A percentile compares a stretch with the other conserved stretches of the same genome.
phyloP scores from a whole-genome alignment of 2,797 vertebrate species.

The Cynopterus sphinx region DNA sequence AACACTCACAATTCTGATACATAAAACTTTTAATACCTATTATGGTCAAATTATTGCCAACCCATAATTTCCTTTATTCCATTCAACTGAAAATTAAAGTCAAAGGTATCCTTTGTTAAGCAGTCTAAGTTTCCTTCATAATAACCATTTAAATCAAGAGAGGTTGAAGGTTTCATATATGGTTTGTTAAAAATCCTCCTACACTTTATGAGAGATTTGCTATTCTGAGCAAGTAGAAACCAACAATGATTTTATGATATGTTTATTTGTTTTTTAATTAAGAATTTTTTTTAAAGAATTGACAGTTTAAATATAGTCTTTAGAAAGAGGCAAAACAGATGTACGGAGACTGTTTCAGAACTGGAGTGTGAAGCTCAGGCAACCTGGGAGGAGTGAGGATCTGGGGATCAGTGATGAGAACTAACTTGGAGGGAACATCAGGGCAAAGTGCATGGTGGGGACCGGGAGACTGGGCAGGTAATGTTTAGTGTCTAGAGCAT shows the following conservation, averaged over 20 bases:
- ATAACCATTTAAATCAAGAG: background rate
- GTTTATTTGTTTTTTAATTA: conserved; percentile 18
- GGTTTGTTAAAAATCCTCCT: background rate
- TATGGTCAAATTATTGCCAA: conserved; percentile 4
- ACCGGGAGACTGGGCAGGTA: background rate
- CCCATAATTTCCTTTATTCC: background rate
- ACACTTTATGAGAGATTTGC: background rate
- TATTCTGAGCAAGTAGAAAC: background rate
- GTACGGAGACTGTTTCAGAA: background rate
- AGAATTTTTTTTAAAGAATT: background rate
- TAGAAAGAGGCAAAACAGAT: background rate
- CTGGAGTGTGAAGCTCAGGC: background rate
- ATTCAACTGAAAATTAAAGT: background rate
- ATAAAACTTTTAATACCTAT: background rate
- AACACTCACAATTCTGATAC: background rate
- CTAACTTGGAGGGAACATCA: background rate
- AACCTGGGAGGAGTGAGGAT: background rate
- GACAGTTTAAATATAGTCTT: background rate
- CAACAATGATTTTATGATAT: background rate
- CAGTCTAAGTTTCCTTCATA: background rate
- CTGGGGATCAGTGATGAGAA: background rate
- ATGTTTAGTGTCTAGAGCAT: background rate
- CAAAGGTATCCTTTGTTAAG: background rate
- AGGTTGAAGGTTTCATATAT: background rate
- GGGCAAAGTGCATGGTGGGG: background rate